A percentile compares a stretch with the other conserved stretches of the same genome.
Evolutionary conservation across 2,797 vertebrate genomes (phyloP).

Genomic region (Pelobates cultripes): DNA sequence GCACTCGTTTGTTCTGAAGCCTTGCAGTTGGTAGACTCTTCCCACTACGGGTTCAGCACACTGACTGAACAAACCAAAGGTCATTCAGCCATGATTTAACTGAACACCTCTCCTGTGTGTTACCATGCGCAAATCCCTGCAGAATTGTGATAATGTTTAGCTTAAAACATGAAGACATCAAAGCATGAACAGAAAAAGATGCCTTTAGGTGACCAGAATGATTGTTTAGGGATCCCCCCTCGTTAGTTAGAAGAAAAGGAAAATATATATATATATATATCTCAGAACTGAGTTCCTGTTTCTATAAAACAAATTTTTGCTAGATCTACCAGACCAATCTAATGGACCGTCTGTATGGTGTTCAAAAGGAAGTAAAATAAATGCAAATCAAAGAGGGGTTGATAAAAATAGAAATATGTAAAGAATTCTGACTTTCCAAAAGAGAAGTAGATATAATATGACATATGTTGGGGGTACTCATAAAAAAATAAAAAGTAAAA

Average conservation of each 20-base stretch:
- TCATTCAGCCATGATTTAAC: neutral
- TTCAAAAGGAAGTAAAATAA: constrained; percentile 28
- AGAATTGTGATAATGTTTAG: neutral
- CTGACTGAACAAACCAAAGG: neutral
- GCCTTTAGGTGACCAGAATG: neutral
- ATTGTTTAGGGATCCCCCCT: constrained; percentile 32
- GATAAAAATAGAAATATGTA: constrained; percentile 34
- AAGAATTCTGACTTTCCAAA: constrained; percentile 46
- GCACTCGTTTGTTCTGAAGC: neutral
- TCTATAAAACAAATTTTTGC: neutral
- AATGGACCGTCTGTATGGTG: neutral
- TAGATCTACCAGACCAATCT: constrained; percentile 2
- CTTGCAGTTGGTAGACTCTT: neutral
- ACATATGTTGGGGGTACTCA: too few species aligned
- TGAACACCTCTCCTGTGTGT: neutral
- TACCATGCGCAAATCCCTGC: neutral
- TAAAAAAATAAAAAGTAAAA: too few species aligned
- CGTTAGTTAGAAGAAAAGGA: constrained; percentile 2
- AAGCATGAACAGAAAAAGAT: neutral
- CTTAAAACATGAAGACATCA: neutral
- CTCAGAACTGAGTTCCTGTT: constrained; percentile 21
- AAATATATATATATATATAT: too few species aligned
- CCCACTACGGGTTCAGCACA: neutral
- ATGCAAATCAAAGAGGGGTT: constrained; percentile 20
- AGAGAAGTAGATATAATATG: constrained; percentile 16